These are phyloP conservation scores for Brachypalpus laphriformis DNA, from an alignment of 2,888 invertebrate species.

Conservation along the genomic window DNA sequence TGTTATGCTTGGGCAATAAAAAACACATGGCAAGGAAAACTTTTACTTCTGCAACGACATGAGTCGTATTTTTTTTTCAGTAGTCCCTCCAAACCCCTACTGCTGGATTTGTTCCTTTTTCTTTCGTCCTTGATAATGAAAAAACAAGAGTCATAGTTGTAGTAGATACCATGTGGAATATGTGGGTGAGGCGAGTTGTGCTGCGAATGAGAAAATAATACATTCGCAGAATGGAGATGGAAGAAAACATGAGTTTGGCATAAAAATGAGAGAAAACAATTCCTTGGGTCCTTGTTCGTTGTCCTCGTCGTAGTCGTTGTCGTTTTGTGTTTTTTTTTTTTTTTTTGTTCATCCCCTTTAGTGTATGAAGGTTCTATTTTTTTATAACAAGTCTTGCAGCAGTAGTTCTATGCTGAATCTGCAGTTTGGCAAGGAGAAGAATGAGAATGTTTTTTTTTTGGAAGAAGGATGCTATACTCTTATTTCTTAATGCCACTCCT, in stretches of 20 bases:
- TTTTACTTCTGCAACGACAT: slow-evolving; percentile 51
- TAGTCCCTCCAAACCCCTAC: neutral
- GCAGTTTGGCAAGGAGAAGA: slow-evolving; percentile 7
- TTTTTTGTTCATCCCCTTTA: slow-evolving; percentile 26
- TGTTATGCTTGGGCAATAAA: slow-evolving; percentile 68
- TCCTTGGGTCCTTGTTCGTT: slow-evolving; percentile 36
- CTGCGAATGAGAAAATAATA: slow-evolving; percentile 46
- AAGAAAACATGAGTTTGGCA: slow-evolving; percentile 38
- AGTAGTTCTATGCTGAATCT: slow-evolving; percentile 32
- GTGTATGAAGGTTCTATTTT: slow-evolving; percentile 8
- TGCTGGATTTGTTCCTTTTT: neutral
- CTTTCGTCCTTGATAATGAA: slow-evolving; percentile 70
- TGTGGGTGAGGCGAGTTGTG: slow-evolving; percentile 27
- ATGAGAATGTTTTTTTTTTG: neutral
- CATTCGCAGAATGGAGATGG: slow-evolving; percentile 18
- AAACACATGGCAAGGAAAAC: slow-evolving; percentile 50
- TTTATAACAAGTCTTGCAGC: slow-evolving; percentile 4
- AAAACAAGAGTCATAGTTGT: slow-evolving; percentile 65
- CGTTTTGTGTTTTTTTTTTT: neutral
- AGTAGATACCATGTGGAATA: slow-evolving; percentile 7
- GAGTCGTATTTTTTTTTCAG: slow-evolving; percentile 17
- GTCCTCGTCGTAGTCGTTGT: slow-evolving; percentile 36
- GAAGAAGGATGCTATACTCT: neutral
- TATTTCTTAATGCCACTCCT: slow-evolving; percentile 62
- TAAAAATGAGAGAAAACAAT: slow-evolving; percentile 53